Evolutionary conservation across 1,140 invertebrate species (phyloP).

Genomic region (Conus betulinus): DNA sequence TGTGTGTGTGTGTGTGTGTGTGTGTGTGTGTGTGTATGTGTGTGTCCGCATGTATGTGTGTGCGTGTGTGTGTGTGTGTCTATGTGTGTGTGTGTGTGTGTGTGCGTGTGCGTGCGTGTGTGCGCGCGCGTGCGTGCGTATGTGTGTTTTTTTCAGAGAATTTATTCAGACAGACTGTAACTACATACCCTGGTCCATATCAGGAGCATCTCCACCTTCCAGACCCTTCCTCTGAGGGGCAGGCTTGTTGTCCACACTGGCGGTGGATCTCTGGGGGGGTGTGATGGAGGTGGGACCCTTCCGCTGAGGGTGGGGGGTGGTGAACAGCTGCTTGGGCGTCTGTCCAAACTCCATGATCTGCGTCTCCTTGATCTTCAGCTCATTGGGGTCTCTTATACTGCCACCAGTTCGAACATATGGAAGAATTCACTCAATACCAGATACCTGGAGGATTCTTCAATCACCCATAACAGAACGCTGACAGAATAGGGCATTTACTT

Average conservation of each 20-base stretch:
- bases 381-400: constrained; percentile 85
- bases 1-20: too few species aligned
- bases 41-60: too few species aligned
- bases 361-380: constrained; percentile 87
- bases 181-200: background rate
- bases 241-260: background rate
- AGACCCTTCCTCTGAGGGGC: background rate
- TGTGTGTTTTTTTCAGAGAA: too few species aligned
- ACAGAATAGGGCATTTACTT: too few species aligned
- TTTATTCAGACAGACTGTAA: too few species aligned
- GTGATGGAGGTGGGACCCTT: constrained; percentile 31
- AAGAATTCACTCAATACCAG: background rate
- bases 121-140: too few species aligned
- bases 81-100: too few species aligned
- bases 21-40: too few species aligned
- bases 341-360: constrained; percentile 97
- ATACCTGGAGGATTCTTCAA: too few species aligned
- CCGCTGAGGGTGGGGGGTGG: constrained; percentile 85
- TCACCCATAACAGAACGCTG: too few species aligned
- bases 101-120: too few species aligned
- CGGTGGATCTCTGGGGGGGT: background rate
- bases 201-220: constrained; percentile 25
- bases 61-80: too few species aligned
- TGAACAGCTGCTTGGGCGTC: constrained; percentile 91
- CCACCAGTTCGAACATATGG: background rate